Evolutionary conservation across 2,888 invertebrate species (phyloP).

Genomic region (Bugulina stolonifera): DNA sequence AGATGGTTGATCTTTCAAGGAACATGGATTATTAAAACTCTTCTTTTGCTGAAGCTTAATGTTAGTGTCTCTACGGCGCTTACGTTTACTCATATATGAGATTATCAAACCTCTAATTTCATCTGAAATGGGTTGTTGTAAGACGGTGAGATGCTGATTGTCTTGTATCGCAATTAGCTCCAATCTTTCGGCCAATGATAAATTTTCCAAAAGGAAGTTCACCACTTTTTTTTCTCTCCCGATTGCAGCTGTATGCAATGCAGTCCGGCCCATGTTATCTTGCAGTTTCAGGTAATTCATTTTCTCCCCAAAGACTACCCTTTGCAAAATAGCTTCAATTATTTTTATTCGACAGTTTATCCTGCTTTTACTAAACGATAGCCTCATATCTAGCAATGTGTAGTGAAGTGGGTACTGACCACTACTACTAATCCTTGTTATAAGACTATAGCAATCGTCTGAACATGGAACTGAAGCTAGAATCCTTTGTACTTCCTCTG

Average conservation of each 20-base stretch:
- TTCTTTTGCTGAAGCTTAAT: no score
- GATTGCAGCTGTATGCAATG: background rate
- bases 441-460: background rate
- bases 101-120: background rate
- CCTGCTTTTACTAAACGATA: no score
- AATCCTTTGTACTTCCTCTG: background rate
- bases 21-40: no score
- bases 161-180: background rate
- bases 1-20: no score
- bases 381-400: background rate
- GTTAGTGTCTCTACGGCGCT: no score
- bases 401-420: slow-evolving; percentile 13
- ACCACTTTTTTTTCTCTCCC: background rate
- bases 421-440: background rate
- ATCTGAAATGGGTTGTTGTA: background rate
- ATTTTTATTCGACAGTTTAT: background rate
- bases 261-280: background rate
- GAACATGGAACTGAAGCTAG: background rate
- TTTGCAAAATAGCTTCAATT: background rate
- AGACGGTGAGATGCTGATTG: background rate
- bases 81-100: no score
- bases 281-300: background rate
- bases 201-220: background rate
- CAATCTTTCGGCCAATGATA: background rate
- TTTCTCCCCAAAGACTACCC: background rate